A percentile compares a stretch with the other conserved stretches of the same genome.
phyloP scores from a whole-genome alignment of 2,113 vertebrate genomes.

The Pseudolaguvia tuberculata region DNA sequence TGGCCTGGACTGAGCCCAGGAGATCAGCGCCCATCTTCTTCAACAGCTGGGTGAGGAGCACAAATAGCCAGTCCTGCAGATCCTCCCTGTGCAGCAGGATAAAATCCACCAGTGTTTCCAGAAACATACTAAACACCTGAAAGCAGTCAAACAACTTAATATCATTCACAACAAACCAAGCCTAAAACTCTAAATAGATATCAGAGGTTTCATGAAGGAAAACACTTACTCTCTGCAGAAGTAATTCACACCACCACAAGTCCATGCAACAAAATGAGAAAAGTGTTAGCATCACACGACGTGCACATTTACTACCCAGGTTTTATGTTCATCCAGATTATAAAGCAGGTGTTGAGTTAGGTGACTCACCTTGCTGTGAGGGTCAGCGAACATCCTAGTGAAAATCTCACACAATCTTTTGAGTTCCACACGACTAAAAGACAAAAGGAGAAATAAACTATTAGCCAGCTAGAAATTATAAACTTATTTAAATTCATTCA shows the following conservation, averaged over 20 bases:
- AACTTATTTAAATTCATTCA: too few species aligned
- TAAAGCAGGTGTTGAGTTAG: neutral
- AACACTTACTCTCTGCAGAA: constrained; percentile 65
- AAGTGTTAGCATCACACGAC: constrained; percentile 39
- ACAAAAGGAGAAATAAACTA: neutral
- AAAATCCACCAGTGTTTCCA: constrained; percentile 91
- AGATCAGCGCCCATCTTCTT: constrained; percentile 94
- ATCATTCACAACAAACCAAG: neutral
- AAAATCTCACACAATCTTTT: constrained; percentile 95
- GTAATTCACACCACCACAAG: constrained; percentile 44
- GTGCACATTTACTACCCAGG: neutral
- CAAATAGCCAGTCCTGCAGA: constrained; percentile 89
- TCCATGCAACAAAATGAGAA: constrained; percentile 50
- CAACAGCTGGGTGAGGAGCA: constrained; percentile 85
- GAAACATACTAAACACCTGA: constrained; percentile 95
- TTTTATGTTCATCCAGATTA: neutral
- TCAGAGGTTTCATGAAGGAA: neutral
- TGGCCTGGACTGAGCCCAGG: constrained; percentile 90
- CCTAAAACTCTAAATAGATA: neutral
- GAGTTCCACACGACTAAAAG: constrained; percentile 89
- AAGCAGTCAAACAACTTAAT: neutral
- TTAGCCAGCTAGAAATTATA: too few species aligned
- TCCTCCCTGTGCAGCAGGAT: constrained; percentile 85
- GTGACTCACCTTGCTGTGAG: constrained; percentile 84
- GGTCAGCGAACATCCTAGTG: constrained; percentile 94